These are phyloP conservation scores for Drosophila ogumai DNA, from an alignment of 1,140 invertebrate genomes.

Conservation along the genomic window DNA sequence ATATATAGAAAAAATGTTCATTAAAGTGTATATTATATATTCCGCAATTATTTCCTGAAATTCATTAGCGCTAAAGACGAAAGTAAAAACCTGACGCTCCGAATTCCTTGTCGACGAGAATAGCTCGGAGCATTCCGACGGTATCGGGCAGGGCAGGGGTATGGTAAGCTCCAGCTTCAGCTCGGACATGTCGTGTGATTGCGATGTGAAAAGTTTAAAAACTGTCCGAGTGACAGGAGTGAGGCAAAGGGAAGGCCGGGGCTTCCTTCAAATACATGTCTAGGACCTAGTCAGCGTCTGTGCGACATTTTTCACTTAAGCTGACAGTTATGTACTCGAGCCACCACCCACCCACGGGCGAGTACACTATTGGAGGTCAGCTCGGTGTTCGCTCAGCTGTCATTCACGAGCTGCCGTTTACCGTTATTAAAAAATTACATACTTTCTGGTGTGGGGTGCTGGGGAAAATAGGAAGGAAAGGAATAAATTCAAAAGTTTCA, in stretches of 20 bases:
- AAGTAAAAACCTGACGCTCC: not conserved
- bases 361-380: constrained; percentile 30
- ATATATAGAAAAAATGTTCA: not conserved
- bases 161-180: constrained; percentile 40
- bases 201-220: constrained; percentile 59
- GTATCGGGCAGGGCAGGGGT: not conserved
- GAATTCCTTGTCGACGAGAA: not conserved
- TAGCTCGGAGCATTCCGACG: constrained; percentile 6
- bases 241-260: constrained; percentile 15
- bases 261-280: constrained; percentile 38
- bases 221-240: constrained; percentile 29
- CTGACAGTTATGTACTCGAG: constrained; percentile 71
- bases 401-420: constrained; percentile 75
- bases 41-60: not conserved
- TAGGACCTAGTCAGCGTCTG: constrained; percentile 44
- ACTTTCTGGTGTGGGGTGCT: constrained; percentile 31
- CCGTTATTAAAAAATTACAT: constrained; percentile 82
- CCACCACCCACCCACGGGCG: constrained; percentile 4
- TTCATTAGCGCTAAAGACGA: constrained; percentile 5
- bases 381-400: constrained; percentile 53
- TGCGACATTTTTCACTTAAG: constrained; percentile 82
- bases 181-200: constrained; percentile 64
- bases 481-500: constrained; percentile 77
- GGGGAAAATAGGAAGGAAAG: constrained; percentile 25
- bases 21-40: not conserved